A percentile compares a stretch with the other conserved stretches of the same genome.
phyloP scores from a whole-genome alignment of 2,888 invertebrate genomes.

The Orthosia incerta region DNA sequence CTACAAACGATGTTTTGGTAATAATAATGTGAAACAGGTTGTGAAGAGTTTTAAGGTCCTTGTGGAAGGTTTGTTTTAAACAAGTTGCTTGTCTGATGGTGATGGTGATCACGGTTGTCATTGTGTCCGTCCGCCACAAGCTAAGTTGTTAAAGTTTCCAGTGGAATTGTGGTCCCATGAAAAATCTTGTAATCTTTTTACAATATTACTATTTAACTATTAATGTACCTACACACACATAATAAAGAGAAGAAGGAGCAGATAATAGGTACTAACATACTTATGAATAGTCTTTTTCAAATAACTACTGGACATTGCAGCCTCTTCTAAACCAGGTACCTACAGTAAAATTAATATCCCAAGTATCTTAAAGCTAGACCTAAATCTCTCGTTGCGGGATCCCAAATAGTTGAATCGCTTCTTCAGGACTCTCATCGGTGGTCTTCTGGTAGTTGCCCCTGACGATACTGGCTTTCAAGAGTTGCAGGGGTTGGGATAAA shows the following conservation, averaged over 20 bases:
- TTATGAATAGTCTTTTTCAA: neutral
- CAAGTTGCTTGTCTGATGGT: slow-evolving; percentile 3
- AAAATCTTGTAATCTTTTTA: neutral
- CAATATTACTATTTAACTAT: slow-evolving; percentile 5
- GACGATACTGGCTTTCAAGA: no score
- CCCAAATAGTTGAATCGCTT: no score
- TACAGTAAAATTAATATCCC: no score
- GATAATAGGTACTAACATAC: neutral
- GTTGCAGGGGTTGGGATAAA: no score
- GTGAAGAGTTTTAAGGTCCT: neutral
- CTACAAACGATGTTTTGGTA: neutral
- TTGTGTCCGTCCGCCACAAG: neutral
- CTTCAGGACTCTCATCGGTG: no score
- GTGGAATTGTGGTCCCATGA: neutral
- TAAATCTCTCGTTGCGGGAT: no score
- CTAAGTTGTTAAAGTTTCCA: neutral
- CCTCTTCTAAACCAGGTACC: neutral
- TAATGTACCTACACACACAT: no score
- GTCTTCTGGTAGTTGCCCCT: no score
- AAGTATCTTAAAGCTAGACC: no score
- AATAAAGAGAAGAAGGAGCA: no score
- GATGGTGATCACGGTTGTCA: slow-evolving; percentile 5
- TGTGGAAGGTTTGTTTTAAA: neutral
- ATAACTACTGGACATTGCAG: neutral
- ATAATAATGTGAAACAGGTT: slow-evolving; percentile 28